Base-by-base conservation (phyloP, 2,113 vertebrate genomes). In the Lepisosteus osseus region DNA sequence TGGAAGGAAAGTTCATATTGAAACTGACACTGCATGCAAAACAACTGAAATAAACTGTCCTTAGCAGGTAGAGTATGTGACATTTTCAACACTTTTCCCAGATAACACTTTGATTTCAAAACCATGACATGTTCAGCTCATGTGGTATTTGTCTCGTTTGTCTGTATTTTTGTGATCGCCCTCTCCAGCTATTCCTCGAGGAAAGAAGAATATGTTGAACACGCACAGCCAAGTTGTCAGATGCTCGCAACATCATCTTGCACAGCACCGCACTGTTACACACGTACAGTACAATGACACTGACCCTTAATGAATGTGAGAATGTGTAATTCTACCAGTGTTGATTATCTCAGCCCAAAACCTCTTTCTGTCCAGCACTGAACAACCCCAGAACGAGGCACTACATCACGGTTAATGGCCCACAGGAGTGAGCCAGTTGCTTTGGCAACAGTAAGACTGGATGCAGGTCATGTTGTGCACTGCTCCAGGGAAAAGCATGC, bases 361-460 rank as follows among this genome's bases (percentile, higher is more conserved):
- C 76, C 79, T 67, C 64, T 71, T 71, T 61, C 68, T 78, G 59
- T 84, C 76, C 79, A 86, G 54, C 78, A 87, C 83, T 82, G 82
- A 88, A 82, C 81, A 76, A 83, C 80, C 80, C 88, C 76, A 83
- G 86, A 84, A 82, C 85, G 83, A 84, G 79, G 77, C 74, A 86
- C 85, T 84, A 86, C 86, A 88, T 86, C 82, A 86, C 81, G 86
- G 84, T 87, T 92, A 92, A 89, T 81, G 69, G 77, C 68, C 70
- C 67, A 76, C 74, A 83, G 77, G 78, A 87, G 77, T 81, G 69
- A 84, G 84, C 79, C 85, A 87, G 95, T 97, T 97, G 90, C 95
- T 93, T 89, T 84, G 94, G 95, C 85, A 97, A 98, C 94, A 85
- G 82, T 74, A 92, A 83, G 88, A 92, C 94, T 86, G 94, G 90